Evolutionary conservation across 30 jellyfish, hydroid and myxozoan species (phyloP), one percentile per base, ranked within the genome.

Genomic region (Haliclystus octoradiatus): DNA sequence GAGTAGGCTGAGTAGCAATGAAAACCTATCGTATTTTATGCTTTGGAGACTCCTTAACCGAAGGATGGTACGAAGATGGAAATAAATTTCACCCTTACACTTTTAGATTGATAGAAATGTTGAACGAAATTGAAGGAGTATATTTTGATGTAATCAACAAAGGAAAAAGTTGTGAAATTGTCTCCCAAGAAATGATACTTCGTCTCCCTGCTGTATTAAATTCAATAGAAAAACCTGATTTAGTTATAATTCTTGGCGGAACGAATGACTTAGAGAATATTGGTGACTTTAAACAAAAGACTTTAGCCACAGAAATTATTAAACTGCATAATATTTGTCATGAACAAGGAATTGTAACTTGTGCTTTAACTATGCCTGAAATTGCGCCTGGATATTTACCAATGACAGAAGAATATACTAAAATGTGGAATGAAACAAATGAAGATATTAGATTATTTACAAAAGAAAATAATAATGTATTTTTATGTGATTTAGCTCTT

Each of bases 11-110:
- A 63, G 30, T 31, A 2, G 30, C 73, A 23, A 15, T 46, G 33
- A 82, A 26, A 50, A 33, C 62, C 15, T 75, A 47, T 33, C 31
- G 49, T 67, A 74, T 88, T 2, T 60, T 88, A 3, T 81, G 93
- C 60, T 81, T 88, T 70, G 97, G 97, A 15, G 97, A 88, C 62
- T 88, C 97, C 0, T 52, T 88, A 3, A 88, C 97, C 9, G 94
- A 88, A 69, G 97, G 97, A 26, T 88, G 94, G 94, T 61, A 73
- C 75, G 24, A 70, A 5, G 77, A 52, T 23, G 97, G 97, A 28
- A 61, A 35, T 24, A 31, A 49, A 33, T 88, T 80, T 40, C 90
- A 88, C 66, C 94, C 97, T 14, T 88, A 80, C 52, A 73, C 95
- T 1, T 1, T 34, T 7, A 74, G 65, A 31, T 67, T 88, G 19